Evolutionary conservation across 1,140 invertebrate species (phyloP).

Genomic region (Listronotus bonariensis): DNA sequence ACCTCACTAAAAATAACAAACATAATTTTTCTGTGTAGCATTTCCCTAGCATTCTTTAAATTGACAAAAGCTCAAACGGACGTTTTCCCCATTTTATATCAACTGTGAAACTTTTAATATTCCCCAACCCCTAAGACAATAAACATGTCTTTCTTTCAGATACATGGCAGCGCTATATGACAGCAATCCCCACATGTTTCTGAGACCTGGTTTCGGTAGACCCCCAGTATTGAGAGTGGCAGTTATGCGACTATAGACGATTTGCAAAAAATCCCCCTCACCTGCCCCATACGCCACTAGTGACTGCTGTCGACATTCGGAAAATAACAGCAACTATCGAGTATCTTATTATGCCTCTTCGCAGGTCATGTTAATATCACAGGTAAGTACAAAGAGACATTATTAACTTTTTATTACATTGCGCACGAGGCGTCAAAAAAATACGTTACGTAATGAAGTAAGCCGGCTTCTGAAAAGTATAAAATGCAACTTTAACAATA

Average conservation of each 20-base stretch:
- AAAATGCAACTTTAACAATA: no score
- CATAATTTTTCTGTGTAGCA: no score
- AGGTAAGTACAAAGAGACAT: no score
- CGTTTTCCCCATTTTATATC: background rate
- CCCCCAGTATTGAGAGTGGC: constrained; percentile 73
- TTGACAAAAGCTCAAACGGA: background rate
- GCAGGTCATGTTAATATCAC: constrained; percentile 60
- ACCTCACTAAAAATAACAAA: no score
- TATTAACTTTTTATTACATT: no score
- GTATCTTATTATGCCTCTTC: constrained; percentile 67
- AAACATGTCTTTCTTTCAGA: constrained; percentile 51
- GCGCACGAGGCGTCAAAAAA: no score
- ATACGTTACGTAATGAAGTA: no score
- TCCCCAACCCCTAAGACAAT: constrained; percentile 7
- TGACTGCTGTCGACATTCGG: constrained; percentile 59
- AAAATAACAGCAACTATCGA: constrained; percentile 60
- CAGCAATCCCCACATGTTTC: constrained; percentile 72
- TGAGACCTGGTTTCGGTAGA: constrained; percentile 65
- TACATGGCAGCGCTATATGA: constrained; percentile 72
- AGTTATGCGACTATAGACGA: constrained; percentile 81
- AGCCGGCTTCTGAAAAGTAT: no score
- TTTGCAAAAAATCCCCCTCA: constrained; percentile 67
- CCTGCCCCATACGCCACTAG: constrained; percentile 70
- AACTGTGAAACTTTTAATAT: constrained; percentile 4
- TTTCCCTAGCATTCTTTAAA: no score